Conservation (phyloP, 2,113 vertebrate species). For the Nansenia antarctica region DNA sequence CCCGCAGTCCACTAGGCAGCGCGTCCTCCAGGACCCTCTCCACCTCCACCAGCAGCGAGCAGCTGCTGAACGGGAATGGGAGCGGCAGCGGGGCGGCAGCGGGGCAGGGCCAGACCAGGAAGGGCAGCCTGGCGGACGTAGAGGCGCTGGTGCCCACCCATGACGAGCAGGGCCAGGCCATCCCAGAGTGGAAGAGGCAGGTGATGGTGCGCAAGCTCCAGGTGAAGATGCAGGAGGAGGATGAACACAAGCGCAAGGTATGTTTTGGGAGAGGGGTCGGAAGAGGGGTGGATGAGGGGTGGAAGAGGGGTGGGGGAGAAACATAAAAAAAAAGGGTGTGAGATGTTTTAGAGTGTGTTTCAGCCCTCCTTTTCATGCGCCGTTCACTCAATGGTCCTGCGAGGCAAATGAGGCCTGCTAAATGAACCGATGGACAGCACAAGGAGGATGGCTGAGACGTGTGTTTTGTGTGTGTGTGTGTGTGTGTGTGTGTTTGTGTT, state of each 20-base stretch:
- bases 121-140: constrained; percentile 73
- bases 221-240: constrained; percentile 94
- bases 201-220: constrained; percentile 96
- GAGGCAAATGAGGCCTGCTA: not conserved
- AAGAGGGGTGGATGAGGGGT: not conserved
- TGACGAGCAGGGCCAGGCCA: constrained; percentile 88
- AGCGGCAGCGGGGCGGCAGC: constrained; percentile 1
- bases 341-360: too few relatives aligned
- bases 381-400: not conserved
- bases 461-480: constrained; percentile 29
- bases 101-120: constrained; percentile 51
- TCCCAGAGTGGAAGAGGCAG: constrained; percentile 93
- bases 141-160: constrained; percentile 88
- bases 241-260: constrained; percentile 91
- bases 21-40: constrained; percentile 57
- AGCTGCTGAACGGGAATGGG: constrained; percentile 80
- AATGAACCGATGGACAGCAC: constrained; percentile 3
- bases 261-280: constrained; percentile 21
- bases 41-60: constrained; percentile 69
- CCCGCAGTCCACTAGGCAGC: constrained; percentile 67
- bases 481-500: constrained; percentile 22
- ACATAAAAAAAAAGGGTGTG: too few relatives aligned
- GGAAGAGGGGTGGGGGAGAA: not conserved
- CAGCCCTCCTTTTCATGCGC: constrained; percentile 55
- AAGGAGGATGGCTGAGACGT: constrained; percentile 45